These are phyloP conservation scores for Notodromas monacha DNA, from an alignment of 2,888 invertebrate species.

Conservation along the genomic window DNA sequence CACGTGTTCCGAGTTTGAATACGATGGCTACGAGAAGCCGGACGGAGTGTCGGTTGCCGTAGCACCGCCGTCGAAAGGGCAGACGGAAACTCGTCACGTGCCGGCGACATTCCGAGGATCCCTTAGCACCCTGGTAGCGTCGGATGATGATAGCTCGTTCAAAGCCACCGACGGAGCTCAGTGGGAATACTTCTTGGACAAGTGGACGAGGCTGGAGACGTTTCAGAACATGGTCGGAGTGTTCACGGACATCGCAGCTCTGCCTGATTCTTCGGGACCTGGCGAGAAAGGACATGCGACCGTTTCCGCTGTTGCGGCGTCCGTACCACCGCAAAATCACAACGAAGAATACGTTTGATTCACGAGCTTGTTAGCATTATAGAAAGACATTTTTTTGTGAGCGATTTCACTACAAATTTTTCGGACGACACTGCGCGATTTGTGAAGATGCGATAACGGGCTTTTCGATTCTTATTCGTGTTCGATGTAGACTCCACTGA, in stretches of 20 bases:
- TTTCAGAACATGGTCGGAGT: conserved; percentile 81
- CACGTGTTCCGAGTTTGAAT: conserved; percentile 90
- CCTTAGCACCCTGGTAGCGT: conserved; percentile 64
- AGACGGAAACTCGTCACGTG: conserved; percentile 8
- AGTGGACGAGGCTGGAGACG: conserved; percentile 33
- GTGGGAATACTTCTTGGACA: conserved; percentile 2
- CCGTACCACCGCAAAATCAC: no score
- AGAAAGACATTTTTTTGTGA: no score
- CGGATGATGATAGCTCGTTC: conserved; percentile 64
- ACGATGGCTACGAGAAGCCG: conserved; percentile 29
- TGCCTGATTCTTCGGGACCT: conserved; percentile 35
- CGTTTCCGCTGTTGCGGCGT: no score
- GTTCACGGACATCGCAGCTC: conserved; percentile 75
- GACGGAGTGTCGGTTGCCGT: no score
- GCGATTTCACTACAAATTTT: no score
- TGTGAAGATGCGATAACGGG: no score
- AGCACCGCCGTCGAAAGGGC: neutral
- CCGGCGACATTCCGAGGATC: conserved; percentile 39
- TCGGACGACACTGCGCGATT: no score
- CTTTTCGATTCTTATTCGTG: no score
- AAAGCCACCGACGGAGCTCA: conserved; percentile 39
- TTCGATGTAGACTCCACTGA: no score
- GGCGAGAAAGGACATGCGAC: conserved; percentile 7
- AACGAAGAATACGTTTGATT: no score
- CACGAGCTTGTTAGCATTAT: no score